Conservation (phyloP, 2,797 vertebrate species). For the Myotis myotis region DNA sequence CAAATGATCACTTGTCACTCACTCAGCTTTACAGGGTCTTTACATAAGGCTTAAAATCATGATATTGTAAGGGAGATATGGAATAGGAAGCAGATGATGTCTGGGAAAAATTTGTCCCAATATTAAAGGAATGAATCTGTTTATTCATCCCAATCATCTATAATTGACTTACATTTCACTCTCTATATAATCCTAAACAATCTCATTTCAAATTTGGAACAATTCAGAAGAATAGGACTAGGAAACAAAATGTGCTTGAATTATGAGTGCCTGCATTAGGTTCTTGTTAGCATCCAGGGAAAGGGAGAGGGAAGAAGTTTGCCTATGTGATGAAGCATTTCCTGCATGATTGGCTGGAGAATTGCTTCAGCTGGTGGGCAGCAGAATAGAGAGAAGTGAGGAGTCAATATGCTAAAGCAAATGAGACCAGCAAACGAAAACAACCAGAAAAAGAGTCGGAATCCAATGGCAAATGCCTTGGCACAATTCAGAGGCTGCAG, state of each 20-base stretch:
- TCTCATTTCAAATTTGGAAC: not conserved
- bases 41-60: not conserved
- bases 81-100: not conserved
- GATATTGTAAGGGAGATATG: not conserved
- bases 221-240: not conserved
- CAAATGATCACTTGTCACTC: not conserved
- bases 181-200: not conserved
- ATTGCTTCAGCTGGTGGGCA: no score
- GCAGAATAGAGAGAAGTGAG: not conserved
- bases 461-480: not conserved
- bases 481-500: not conserved
- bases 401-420: not conserved
- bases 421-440: not conserved
- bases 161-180: not conserved
- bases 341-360: not conserved
- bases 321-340: not conserved
- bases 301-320: not conserved
- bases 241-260: not conserved
- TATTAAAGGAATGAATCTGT: not conserved
- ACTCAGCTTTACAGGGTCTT: not conserved
- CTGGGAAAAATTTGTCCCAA: not conserved
- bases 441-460: not conserved
- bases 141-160: not conserved
- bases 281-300: not conserved
- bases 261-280: not conserved